Evolutionary conservation across 2,113 vertebrate species (phyloP).

Genomic region (Chroicocephalus ridibundus): DNA sequence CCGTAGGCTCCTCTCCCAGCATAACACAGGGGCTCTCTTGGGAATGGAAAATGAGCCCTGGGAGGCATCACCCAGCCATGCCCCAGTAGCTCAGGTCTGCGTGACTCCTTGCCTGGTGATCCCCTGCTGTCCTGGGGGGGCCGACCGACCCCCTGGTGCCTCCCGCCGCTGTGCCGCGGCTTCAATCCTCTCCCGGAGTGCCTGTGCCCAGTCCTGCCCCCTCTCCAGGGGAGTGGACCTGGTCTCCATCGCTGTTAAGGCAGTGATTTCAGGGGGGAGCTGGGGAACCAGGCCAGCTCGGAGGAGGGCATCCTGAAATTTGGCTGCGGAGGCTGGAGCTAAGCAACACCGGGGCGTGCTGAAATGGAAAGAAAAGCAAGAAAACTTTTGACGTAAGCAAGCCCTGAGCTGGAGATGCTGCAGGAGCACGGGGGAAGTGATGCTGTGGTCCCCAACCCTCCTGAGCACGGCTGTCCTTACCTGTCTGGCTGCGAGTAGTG

Average conservation of each 20-base stretch:
- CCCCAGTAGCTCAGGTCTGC: neutral
- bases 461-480: neutral
- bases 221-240: constrained; percentile 73
- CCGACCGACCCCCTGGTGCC: accelerated
- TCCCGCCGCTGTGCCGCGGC: neutral
- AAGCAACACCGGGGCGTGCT: constrained; percentile 79
- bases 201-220: constrained; percentile 78
- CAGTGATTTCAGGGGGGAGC: constrained; percentile 71
- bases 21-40: neutral
- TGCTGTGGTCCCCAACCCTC: accelerated
- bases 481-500: constrained; percentile 61
- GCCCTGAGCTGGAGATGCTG: neutral
- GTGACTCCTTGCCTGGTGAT: neutral
- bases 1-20: accelerated
- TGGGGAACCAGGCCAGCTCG: constrained; percentile 79
- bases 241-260: constrained; percentile 74
- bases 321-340: constrained; percentile 88
- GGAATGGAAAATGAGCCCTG: neutral
- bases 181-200: constrained; percentile 67
- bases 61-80: neutral
- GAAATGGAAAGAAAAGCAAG: neutral
- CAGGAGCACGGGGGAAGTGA: neutral
- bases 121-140: neutral
- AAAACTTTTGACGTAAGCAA: accelerated
- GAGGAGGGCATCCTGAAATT: constrained; percentile 82